Evolutionary conservation across 2,888 invertebrate genomes (phyloP), one percentile per base, ranked within the genome.

Genomic region (Eristalis arbustorum): DNA sequence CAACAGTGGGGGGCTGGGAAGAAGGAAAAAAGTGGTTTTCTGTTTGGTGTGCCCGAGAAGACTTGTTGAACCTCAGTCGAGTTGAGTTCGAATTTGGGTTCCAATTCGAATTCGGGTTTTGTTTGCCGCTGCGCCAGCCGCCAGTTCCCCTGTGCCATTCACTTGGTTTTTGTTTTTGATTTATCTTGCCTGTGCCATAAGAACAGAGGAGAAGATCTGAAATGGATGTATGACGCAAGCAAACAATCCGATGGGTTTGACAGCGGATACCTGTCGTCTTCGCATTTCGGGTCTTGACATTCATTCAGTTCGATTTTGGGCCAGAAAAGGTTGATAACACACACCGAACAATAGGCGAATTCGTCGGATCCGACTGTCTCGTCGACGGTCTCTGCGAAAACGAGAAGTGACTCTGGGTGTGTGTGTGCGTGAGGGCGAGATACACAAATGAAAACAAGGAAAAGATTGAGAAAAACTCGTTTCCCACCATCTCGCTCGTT

Each of bases 211-310:
- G n/a, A n/a, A n/a, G n/a, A n/a, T n/a, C n/a, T n/a, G n/a, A n/a
- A n/a, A n/a, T n/a, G n/a, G n/a, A n/a, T n/a, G n/a, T n/a, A n/a
- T 84, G 84, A 84, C 80, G 84, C 84, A 84, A 84, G 73, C 73
- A 63, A 66, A 40, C 63, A 34, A 57, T 28, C 56, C 18, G 49
- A 49, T 4, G 40, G 40, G 40, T 31, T 6, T 31, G 31, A 31
- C 31, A 69, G 31, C 59, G 67, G 57, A 28, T 67, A 74, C 81
- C 84, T 78, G 71, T 78, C 68, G 56, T 8, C 37, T n/a, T n/a
- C 56, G 8, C 18, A 18, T n/a, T n/a, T n/a, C 42, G 14, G 42
- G 62, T 13, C 3, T 57, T n/a, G 25, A 22, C 37, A 22, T n/a
- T 73, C 81, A 31, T 22, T 57, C 69, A 57, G 74, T 74, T 72